Percentiles rank a stretch among this genome's conserved stretches.
Conservation (phyloP, 2,888 invertebrate species). For the Drosophila parthenogenetica region DNA sequence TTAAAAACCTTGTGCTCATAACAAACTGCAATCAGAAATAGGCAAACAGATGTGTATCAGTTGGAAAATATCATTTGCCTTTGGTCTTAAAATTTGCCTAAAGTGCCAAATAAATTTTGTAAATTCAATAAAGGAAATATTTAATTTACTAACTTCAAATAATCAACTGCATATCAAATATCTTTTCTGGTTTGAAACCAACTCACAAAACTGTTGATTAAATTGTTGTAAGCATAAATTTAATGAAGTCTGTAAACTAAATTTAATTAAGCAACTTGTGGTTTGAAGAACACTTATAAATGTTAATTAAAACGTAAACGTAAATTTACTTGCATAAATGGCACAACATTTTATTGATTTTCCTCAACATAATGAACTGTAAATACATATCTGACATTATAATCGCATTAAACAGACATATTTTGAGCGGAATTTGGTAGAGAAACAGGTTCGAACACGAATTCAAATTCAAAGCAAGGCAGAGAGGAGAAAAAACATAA, state of each 20-base stretch:
- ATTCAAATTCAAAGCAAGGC: neutral
- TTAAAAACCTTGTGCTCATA: neutral
- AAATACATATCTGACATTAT: neutral
- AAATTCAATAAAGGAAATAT: neutral
- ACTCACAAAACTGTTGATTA: no score
- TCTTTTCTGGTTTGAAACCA: neutral
- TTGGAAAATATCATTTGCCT: no score
- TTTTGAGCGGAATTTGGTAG: neutral
- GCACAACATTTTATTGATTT: neutral
- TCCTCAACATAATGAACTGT: neutral
- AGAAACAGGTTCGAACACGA: neutral
- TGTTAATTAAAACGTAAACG: neutral
- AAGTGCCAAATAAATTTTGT: no score
- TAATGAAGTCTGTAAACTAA: neutral
- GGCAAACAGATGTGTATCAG: no score
- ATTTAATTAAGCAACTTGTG: no score
- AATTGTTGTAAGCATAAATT: neutral
- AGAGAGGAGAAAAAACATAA: neutral
- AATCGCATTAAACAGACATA: neutral
- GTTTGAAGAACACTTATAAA: neutral
- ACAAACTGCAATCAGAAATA: no score
- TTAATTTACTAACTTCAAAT: neutral
- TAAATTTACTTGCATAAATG: neutral
- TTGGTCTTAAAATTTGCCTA: no score
- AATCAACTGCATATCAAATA: neutral